These are phyloP conservation scores for Bungarus multicinctus DNA, from an alignment of 2,113 vertebrate genomes.

Conservation along the genomic window DNA sequence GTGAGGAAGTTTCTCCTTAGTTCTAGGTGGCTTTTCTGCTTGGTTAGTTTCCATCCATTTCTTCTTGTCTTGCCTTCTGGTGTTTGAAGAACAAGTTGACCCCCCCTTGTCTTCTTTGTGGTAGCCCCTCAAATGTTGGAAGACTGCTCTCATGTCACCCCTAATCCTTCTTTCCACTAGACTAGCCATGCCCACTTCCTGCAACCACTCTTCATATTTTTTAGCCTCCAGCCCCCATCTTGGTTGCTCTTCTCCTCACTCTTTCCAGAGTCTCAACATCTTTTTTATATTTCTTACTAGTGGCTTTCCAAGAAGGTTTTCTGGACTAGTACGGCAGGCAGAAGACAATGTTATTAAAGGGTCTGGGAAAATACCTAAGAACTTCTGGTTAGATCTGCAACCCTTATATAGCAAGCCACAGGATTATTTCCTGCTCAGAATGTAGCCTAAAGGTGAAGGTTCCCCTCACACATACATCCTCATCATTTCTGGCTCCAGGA, in stretches of 20 bases:
- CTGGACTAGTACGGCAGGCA: constrained; percentile 30
- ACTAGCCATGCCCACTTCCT: background rate
- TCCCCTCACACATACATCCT: no score
- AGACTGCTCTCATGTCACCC: background rate
- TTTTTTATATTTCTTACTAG: background rate
- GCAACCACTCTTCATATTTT: background rate
- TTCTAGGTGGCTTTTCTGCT: background rate
- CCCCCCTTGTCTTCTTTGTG: background rate
- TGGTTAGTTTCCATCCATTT: background rate
- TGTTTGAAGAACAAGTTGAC: background rate
- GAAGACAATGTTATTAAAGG: constrained; percentile 41
- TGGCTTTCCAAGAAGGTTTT: constrained; percentile 16
- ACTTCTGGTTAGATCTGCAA: constrained; percentile 2
- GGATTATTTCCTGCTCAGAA: background rate
- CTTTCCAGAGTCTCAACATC: background rate
- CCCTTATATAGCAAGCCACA: constrained; percentile 33
- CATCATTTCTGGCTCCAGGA: no score
- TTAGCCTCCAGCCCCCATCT: background rate
- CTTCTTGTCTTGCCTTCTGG: background rate
- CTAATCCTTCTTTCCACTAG: background rate
- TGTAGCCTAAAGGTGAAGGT: background rate
- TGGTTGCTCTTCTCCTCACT: background rate
- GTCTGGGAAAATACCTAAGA: constrained; percentile 22
- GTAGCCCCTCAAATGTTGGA: background rate
- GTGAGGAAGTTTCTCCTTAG: background rate